Conservation (phyloP, 2,888 invertebrate species). For the Notodonta dromedarius region DNA sequence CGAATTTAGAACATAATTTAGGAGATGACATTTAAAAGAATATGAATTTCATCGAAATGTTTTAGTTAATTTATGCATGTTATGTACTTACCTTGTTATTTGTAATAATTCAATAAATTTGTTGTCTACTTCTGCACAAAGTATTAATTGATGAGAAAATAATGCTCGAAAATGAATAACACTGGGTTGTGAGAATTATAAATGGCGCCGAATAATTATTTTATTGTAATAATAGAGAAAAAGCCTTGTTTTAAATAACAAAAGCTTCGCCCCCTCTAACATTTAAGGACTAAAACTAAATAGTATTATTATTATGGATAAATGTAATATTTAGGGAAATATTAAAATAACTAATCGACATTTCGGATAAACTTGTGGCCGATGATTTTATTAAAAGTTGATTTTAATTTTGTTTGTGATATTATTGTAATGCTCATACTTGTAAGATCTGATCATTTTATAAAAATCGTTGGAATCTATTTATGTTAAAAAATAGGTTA, state of each 20-base stretch:
- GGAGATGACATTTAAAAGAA: constrained; percentile 20
- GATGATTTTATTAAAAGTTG: not conserved
- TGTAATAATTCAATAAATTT: not conserved
- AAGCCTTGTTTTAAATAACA: constrained; percentile 8
- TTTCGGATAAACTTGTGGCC: constrained; percentile 29
- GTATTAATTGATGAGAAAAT: not conserved
- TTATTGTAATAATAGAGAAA: constrained; percentile 6
- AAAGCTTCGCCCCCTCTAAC: constrained; percentile 24
- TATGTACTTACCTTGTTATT: not conserved
- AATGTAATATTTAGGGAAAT: constrained; percentile 28
- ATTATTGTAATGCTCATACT: not conserved
- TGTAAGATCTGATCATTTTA: too few relatives aligned
- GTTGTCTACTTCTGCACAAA: not conserved
- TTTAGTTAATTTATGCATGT: not conserved
- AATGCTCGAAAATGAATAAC: not conserved
- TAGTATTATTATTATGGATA: constrained; percentile 28
- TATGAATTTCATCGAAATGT: not conserved
- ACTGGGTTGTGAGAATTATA: constrained; percentile 2
- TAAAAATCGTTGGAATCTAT: too few relatives aligned
- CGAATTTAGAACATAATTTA: constrained; percentile 13
- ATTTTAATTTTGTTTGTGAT: not conserved
- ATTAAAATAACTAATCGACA: constrained; percentile 30
- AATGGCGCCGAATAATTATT: constrained; percentile 1
- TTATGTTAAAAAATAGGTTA: not conserved
- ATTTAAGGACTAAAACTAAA: constrained; percentile 29